A percentile compares a stretch with the other conserved stretches of the same genome.
These are phyloP conservation scores for Tachina fera DNA, from an alignment of 2,888 invertebrate species.

Conservation along the genomic window DNA sequence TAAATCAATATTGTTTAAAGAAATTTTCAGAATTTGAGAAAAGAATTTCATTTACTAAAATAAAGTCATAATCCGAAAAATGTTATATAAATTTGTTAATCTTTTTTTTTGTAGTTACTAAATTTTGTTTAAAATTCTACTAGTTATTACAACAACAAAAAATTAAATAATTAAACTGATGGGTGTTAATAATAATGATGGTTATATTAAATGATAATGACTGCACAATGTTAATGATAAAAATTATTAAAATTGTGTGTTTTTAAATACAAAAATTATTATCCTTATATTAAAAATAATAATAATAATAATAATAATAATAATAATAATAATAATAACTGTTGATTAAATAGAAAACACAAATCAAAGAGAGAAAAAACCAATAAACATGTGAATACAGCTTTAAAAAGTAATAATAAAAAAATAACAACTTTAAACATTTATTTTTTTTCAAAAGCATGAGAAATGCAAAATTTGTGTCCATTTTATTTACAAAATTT, in stretches of 20 bases:
- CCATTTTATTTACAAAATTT: neutral
- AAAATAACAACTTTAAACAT: neutral
- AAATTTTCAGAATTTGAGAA: neutral
- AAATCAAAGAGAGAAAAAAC: neutral
- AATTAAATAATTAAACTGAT: slow-evolving; percentile 8
- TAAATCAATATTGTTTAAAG: neutral
- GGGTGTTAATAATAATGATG: neutral
- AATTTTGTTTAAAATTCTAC: neutral
- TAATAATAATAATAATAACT: neutral
- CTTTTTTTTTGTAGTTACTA: neutral
- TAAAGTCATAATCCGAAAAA: no score
- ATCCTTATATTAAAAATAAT: slow-evolving; percentile 9
- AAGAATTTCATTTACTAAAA: no score
- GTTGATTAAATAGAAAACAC: neutral
- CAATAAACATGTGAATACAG: neutral
- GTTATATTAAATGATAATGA: slow-evolving; percentile 3
- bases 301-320: slow-evolving; percentile 13
- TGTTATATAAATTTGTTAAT: no score
- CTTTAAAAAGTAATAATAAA: neutral
- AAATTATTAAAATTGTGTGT: slow-evolving; percentile 15
- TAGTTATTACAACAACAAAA: slow-evolving; percentile 1
- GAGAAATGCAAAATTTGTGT: neutral
- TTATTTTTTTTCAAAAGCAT: neutral
- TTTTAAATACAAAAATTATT: slow-evolving; percentile 12
- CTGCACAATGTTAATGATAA: slow-evolving; percentile 8